Evolutionary conservation across 2,113 vertebrate genomes (phyloP), one percentile per base, ranked within the genome.

Genomic region (Dicrurus megarhynchus): DNA sequence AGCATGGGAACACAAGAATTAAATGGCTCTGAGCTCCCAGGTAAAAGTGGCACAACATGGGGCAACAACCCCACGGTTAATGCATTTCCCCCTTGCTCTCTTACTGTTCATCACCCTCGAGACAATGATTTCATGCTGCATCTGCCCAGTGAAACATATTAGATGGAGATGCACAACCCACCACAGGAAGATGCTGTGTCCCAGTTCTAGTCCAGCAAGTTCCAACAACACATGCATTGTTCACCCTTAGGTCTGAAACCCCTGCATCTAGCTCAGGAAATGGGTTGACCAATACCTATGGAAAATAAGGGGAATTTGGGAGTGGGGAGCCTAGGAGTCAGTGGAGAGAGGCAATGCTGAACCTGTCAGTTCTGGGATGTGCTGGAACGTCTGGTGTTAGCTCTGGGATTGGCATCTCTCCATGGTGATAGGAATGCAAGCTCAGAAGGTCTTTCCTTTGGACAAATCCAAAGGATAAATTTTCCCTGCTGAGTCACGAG

Each of bases 401-500:
- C 47, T 75, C 37, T 41, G 21, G 37, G 33, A 17, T 27, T 35
- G 46, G 41, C 3, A 1, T 61, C n/a, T 15, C 39, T 22, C 9
- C 0, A 0, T 6, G 4, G 22, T 61, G 55, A 15, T 20, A 11
- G 26, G 22, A 52, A 68, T 32, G 15, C 0, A 0, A 47, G 26
- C 35, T 41, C 2, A 1, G 35, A 33, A 32, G 10, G 19, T 65
- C 33, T 27, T 41, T 75, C 61, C 71, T 64, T 73, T 33, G 57
- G 59, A 41, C 7, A n/a, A 65, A 30, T 30, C 42, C 76, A 57
- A 81, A 84, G 55, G 59, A 65, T 39, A 46, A 41, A 28, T 59
- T 37, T 71, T 68, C 44, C 7, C 61, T 82, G 52, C 78, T 2
- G 0, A 16, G 27, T 42, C 61, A 44, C 30, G 30, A 55, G 32